Base-by-base conservation (phyloP, 1,140 invertebrate genomes). In the Tetramorium simillimum region DNA sequence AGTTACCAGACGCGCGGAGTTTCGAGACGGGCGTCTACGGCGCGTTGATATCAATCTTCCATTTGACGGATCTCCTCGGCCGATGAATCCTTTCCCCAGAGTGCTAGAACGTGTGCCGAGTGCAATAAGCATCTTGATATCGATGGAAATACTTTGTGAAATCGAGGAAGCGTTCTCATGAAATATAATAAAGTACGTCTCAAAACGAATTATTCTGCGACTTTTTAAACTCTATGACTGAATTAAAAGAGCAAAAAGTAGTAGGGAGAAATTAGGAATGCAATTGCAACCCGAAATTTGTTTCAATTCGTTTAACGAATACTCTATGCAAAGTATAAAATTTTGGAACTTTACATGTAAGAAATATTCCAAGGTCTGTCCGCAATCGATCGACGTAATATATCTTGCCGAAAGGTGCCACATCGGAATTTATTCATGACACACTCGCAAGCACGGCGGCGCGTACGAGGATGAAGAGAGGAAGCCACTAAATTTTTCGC, bases 401-500 rank as follows among this genome's bases (percentile, higher is more conserved):
- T 75, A 53, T 75, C 58, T 62, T 56, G 77, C 53, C 69, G 82
- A 43, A 69, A 86, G 85, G 63, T 85, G 84, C 72, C 28, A 43
- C 28, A 82, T 21, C 16, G 78, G 85, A 72, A 73, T 90, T 89
- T 90, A 90, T 90, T 89, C 85, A 89, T 87, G 87, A 77, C 82
- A 49, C 62, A 62, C 81, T 86, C 58, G 75, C 75, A 51, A 86
- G 65, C 37, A 69, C 65, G 85, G 63, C 69, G 67, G 70, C 85
- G 49, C 58, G 37, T 56, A 72, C 63, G 49, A 77, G 49, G 67
- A 73, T 14, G 28, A 86, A 58, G 18, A 88, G 86, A 84, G 56
- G 88, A 73, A 87, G 88, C 85, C 65, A 78, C 67, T 88, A 85
- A 90, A 90, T 82, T 82, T 85, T 90, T 90, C 89, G 88, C 60